Percentiles rank a stretch among this genome's conserved stretches.
Conservation (phyloP, 2,888 invertebrate genomes). For the Harpalus rufipes region DNA sequence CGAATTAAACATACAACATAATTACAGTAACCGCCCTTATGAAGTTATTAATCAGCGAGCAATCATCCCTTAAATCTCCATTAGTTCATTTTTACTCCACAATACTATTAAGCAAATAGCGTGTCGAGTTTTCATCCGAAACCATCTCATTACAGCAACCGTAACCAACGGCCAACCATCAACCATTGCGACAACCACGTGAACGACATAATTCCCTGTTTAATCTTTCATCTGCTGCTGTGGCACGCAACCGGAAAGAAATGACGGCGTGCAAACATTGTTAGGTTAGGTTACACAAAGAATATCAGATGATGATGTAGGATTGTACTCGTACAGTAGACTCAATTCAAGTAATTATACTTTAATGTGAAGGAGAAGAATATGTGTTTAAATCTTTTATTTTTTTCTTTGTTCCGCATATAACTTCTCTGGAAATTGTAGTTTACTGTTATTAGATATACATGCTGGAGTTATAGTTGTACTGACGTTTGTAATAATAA, state of each 20-base stretch:
- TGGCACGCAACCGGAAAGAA: not conserved
- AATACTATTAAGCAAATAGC: not conserved
- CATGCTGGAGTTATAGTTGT: not conserved
- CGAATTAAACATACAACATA: constrained; percentile 3
- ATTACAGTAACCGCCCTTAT: not conserved
- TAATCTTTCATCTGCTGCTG: not conserved
- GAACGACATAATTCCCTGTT: constrained; percentile 2
- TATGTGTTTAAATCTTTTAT: not conserved
- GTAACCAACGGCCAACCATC: not conserved
- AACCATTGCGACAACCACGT: not conserved
- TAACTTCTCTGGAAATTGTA: not conserved
- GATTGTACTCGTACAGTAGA: no score
- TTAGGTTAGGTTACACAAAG: not conserved
- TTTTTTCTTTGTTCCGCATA: not conserved
- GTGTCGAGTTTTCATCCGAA: not conserved
- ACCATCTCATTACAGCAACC: not conserved
- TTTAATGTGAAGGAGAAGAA: not conserved
- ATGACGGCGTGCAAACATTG: not conserved
- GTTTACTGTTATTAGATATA: not conserved
- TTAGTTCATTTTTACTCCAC: not conserved
- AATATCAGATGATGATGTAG: not conserved
- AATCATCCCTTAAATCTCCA: not conserved
- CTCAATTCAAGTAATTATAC: not conserved
- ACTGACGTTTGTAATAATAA: no score
- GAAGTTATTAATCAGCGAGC: not conserved